These are phyloP conservation scores for Forbesichthys papilliferus DNA, from an alignment of 2,113 vertebrate genomes.

Conservation along the genomic window DNA sequence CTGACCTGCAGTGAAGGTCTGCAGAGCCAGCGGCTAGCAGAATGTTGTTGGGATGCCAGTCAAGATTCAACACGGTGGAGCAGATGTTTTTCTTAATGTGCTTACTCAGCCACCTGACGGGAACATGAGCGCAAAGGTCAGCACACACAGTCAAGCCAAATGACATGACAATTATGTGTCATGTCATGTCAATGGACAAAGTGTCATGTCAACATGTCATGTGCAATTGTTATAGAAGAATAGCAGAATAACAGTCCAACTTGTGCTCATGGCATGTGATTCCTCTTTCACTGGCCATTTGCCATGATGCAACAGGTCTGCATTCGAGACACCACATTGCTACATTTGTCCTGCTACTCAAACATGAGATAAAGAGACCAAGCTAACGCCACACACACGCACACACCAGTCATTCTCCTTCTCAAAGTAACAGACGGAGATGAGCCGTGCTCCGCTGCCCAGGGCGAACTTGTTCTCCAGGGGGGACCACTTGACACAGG, in stretches of 20 bases:
- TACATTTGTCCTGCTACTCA: background rate
- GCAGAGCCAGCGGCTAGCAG: constrained; percentile 79
- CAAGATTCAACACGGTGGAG: constrained; percentile 79
- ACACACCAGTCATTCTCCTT: constrained; percentile 83
- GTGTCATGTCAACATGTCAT: no score
- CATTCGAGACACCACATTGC: background rate
- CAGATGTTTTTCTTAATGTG: constrained; percentile 82
- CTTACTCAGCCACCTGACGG: constrained; percentile 81
- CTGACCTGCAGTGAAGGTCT: constrained; percentile 81
- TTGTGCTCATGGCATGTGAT: no score
- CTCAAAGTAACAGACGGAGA: constrained; percentile 84
- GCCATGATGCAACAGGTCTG: no score
- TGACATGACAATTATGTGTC: background rate
- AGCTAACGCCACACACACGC: no score
- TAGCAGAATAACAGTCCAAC: no score
- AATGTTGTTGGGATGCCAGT: constrained; percentile 83
- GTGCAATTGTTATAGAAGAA: no score
- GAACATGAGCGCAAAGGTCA: background rate
- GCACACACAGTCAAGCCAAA: background rate
- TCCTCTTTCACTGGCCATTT: no score
- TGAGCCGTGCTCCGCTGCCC: constrained; percentile 78
- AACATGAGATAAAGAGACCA: no score
- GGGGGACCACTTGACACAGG: constrained; percentile 82
- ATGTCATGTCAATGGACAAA: no score
- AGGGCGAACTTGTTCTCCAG: constrained; percentile 83